phyloP scores from a whole-genome alignment of 2,113 vertebrate genomes.

The Trichomycterus rosablanca region DNA sequence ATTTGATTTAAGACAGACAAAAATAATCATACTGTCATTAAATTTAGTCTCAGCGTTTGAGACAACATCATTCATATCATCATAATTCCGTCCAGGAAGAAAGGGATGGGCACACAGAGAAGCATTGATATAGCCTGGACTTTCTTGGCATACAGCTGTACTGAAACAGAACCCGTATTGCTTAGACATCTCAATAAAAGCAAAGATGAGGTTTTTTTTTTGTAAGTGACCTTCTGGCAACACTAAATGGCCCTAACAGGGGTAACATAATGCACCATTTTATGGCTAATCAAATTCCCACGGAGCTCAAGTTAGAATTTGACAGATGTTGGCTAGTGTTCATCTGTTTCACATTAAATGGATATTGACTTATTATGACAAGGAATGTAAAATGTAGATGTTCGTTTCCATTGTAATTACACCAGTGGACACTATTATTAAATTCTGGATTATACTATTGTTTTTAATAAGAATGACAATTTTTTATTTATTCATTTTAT shows the following conservation, averaged over 20 bases:
- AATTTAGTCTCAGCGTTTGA: constrained; percentile 16
- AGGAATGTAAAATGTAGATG: constrained; percentile 21
- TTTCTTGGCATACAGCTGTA: constrained; percentile 57
- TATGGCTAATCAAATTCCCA: constrained; percentile 70
- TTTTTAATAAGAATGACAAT: background rate
- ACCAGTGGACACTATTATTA: constrained; percentile 2
- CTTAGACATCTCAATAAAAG: constrained; percentile 61
- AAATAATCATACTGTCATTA: constrained; percentile 32
- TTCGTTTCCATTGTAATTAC: constrained; percentile 27
- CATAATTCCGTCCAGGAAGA: too few species aligned
- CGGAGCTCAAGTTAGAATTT: constrained; percentile 50
- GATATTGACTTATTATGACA: constrained; percentile 43
- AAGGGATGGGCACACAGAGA: constrained; percentile 51
- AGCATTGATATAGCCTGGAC: constrained; percentile 51
- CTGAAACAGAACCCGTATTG: constrained; percentile 63
- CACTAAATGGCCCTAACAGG: constrained; percentile 61
- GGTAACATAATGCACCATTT: constrained; percentile 67
- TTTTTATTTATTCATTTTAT: too few species aligned
- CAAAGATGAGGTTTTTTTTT: constrained; percentile 49
- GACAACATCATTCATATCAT: constrained; percentile 35
- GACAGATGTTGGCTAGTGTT: constrained; percentile 54
- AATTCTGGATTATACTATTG: background rate
- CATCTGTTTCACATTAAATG: constrained; percentile 46
- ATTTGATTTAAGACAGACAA: constrained; percentile 19
- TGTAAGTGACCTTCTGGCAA: constrained; percentile 62